A percentile compares a stretch with the other conserved stretches of the same genome.
phyloP scores from a whole-genome alignment of 2,888 invertebrate genomes.

The Julus scandinavius region DNA sequence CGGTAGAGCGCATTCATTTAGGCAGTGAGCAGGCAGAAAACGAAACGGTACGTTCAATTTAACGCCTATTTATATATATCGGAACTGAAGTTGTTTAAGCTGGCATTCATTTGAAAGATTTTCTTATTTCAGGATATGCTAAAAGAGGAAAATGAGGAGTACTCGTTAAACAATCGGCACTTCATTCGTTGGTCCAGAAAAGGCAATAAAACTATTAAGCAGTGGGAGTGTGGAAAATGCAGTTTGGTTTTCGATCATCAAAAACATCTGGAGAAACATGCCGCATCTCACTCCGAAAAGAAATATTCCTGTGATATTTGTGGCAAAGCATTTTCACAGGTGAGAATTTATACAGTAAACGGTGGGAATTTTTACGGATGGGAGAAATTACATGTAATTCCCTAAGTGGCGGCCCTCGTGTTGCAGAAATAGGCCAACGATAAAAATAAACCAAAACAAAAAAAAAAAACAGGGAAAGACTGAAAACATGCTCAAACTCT shows the following conservation, averaged over 20 bases:
- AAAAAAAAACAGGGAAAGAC: no score
- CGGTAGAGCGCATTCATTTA: background rate
- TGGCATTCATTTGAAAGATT: background rate
- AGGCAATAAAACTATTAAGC: constrained; percentile 75
- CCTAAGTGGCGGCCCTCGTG: no score
- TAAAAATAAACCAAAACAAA: no score
- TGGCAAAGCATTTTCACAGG: constrained; percentile 70
- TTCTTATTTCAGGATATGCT: background rate
- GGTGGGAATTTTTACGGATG: no score
- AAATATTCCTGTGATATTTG: constrained; percentile 80
- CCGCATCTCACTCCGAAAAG: constrained; percentile 80
- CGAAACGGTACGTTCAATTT: background rate
- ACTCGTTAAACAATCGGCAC: constrained; percentile 73
- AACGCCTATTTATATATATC: background rate
- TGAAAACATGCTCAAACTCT: no score
- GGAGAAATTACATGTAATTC: no score
- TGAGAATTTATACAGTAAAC: constrained; percentile 52
- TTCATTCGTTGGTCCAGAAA: constrained; percentile 76
- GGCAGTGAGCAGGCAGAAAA: background rate
- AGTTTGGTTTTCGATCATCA: constrained; percentile 80
- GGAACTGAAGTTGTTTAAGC: background rate
- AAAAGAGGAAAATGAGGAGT: constrained; percentile 70
- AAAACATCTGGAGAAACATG: constrained; percentile 79
- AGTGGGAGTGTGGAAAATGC: constrained; percentile 83
- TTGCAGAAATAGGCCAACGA: no score